Percentiles rank a stretch among this genome's conserved stretches.
Evolutionary conservation across 2,113 vertebrate genomes (phyloP).

Genomic region (Agapornis roseicollis): DNA sequence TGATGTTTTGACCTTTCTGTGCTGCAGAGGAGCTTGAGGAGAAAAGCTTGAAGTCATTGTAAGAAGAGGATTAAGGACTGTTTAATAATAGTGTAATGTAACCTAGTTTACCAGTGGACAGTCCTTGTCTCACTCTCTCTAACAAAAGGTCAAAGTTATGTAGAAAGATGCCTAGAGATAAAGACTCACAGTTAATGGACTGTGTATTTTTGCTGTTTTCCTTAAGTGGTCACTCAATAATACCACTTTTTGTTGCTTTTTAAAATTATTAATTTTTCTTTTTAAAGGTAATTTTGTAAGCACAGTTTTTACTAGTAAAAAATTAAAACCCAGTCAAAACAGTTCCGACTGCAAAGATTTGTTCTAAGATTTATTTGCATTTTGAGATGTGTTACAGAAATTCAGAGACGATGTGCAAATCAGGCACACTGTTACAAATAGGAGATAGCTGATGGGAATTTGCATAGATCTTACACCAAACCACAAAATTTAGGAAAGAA

Average conservation of each 20-base stretch:
- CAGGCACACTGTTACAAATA: not conserved
- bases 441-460: not conserved
- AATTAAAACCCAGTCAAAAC: not conserved
- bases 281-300: not conserved
- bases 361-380: not conserved
- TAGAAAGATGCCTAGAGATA: not conserved
- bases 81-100: not conserved
- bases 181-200: not conserved
- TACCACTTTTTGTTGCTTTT: not conserved
- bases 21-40: constrained; percentile 10
- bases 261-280: not conserved
- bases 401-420: not conserved
- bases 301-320: not conserved
- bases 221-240: not conserved
- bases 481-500: not conserved
- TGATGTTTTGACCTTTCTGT: constrained; percentile 38
- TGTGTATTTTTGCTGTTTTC: not conserved
- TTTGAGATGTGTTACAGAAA: not conserved
- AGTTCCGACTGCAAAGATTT: not conserved
- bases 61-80: not conserved
- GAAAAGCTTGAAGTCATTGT: not conserved
- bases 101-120: not conserved
- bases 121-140: not conserved
- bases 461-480: not conserved
- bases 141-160: constrained; percentile 28